These are phyloP conservation scores for Aphelenchoides besseyi DNA, from an alignment of 1,140 invertebrate species.

Conservation along the genomic window DNA sequence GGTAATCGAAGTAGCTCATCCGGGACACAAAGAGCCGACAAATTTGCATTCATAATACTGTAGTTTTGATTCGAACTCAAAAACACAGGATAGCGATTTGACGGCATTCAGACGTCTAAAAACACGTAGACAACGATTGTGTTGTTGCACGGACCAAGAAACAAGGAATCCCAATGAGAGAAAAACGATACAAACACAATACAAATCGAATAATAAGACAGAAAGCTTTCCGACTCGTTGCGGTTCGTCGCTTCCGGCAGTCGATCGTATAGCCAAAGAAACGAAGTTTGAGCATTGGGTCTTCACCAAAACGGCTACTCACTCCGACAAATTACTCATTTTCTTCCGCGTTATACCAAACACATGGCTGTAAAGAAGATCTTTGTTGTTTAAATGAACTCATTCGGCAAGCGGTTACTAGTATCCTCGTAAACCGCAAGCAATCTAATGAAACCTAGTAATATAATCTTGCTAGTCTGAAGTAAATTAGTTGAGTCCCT, in stretches of 20 bases:
- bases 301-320: not conserved
- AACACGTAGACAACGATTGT: not conserved
- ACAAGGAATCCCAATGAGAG: not conserved
- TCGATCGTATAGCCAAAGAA: constrained; percentile 1
- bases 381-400: too few relatives aligned
- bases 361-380: too few relatives aligned
- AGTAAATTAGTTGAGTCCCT: too few relatives aligned
- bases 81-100: not conserved
- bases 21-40: not conserved
- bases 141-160: too few relatives aligned
- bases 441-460: too few relatives aligned
- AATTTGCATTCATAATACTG: not conserved
- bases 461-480: too few relatives aligned
- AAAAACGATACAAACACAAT: constrained; percentile 1
- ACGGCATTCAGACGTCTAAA: not conserved
- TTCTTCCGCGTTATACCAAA: not conserved
- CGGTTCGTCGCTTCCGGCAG: not conserved
- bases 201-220: not conserved
- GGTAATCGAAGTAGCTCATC: not conserved
- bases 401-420: too few relatives aligned
- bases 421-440: too few relatives aligned
- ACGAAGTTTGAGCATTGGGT: not conserved
- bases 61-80: not conserved
- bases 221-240: not conserved
- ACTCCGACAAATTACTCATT: constrained; percentile 1